A percentile compares a stretch with the other conserved stretches of the same genome.
Conservation (phyloP, 1,140 invertebrate genomes). For the Steinernema feltiae region DNA sequence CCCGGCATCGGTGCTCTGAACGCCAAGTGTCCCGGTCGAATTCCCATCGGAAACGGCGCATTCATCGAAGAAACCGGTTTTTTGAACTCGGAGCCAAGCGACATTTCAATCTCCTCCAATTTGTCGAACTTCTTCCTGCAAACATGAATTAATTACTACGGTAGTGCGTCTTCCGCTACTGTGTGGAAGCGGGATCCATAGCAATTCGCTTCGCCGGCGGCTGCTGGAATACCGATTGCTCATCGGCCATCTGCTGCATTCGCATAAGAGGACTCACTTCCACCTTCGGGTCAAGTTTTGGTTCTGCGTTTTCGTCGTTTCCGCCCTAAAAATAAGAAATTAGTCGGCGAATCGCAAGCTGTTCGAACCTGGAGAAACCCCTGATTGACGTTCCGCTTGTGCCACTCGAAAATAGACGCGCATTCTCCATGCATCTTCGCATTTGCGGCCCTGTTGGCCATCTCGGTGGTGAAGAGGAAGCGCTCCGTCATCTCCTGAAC, state of each 20-base stretch:
- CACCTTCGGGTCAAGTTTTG: neutral
- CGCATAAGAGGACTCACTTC: constrained; percentile 1
- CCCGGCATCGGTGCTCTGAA: neutral
- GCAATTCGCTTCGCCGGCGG: neutral
- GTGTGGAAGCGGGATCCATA: neutral
- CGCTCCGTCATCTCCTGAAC: neutral
- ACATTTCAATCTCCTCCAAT: neutral
- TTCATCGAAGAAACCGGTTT: neutral
- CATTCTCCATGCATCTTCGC: neutral
- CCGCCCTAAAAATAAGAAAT: neutral
- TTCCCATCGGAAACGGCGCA: neutral
- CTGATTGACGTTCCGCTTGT: neutral
- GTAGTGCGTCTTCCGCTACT: neutral
- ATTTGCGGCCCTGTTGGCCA: neutral
- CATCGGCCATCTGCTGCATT: constrained; percentile 1
- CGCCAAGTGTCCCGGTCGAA: neutral
- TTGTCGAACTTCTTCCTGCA: constrained; percentile 1
- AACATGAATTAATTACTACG: neutral
- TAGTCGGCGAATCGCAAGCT: neutral
- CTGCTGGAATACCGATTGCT: neutral
- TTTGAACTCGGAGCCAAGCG: neutral
- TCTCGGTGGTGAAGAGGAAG: neutral
- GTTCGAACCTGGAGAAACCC: neutral
- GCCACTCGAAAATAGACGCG: neutral
- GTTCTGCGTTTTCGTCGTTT: neutral